phyloP scores from a whole-genome alignment of 2,797 vertebrate species.

The Thamnophis elegans region DNA sequence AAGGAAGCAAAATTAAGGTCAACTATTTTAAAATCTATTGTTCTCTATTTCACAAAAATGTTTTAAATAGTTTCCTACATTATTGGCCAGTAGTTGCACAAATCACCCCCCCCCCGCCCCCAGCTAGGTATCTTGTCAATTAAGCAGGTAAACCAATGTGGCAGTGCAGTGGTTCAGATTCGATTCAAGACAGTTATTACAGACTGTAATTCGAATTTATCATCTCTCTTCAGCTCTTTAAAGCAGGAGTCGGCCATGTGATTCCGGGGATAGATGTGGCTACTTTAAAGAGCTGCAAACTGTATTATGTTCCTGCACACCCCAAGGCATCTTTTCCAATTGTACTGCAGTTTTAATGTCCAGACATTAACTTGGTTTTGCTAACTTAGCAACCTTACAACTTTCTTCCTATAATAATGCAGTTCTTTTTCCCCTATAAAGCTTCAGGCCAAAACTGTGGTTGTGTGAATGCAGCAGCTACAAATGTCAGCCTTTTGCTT shows the following conservation, averaged over 20 bases:
- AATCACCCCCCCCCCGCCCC: neutral
- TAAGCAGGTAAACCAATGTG: neutral
- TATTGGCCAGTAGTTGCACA: neutral
- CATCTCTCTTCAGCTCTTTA: neutral
- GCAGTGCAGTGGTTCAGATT: neutral
- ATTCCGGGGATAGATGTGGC: neutral
- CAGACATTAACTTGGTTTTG: neutral
- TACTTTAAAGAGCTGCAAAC: neutral
- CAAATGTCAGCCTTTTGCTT: constrained; percentile 44
- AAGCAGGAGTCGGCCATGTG: neutral
- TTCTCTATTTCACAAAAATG: neutral
- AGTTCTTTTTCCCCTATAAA: neutral
- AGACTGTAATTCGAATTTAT: neutral
- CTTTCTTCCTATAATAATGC: constrained; percentile 1
- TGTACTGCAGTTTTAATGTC: neutral
- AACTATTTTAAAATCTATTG: neutral
- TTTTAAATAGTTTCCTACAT: neutral
- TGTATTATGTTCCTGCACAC: neutral
- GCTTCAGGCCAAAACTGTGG: neutral
- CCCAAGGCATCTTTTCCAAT: neutral
- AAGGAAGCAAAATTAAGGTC: neutral
- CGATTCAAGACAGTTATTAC: neutral
- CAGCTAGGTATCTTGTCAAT: neutral
- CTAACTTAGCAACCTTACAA: neutral
- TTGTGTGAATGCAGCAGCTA: constrained; percentile 25